These are phyloP conservation scores for Myotis davidii DNA, from an alignment of 2,113 vertebrate genomes.

Conservation along the genomic window DNA sequence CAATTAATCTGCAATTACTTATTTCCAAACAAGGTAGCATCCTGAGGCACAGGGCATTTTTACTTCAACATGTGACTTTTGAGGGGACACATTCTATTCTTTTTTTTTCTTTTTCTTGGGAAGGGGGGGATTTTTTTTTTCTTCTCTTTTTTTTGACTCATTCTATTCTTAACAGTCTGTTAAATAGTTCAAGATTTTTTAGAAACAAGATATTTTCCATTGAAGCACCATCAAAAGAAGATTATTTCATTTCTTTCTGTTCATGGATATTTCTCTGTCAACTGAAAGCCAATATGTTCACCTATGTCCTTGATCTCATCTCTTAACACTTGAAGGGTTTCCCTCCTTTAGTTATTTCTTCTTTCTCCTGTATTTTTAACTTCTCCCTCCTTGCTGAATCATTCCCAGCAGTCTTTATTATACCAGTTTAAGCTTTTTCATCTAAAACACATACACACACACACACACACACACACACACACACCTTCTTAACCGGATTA, in stretches of 20 bases:
- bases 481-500: not conserved
- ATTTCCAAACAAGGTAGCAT: not conserved
- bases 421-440: not conserved
- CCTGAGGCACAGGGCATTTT: not conserved
- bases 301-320: not conserved
- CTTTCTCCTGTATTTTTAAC: not conserved
- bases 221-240: not conserved
- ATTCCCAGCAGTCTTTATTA: not conserved
- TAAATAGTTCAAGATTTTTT: not conserved
- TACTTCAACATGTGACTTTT: not conserved
- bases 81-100: not conserved
- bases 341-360: not conserved
- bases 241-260: not conserved
- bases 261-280: not conserved
- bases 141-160: not conserved
- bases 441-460: not conserved
- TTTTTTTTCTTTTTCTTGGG: not conserved
- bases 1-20: not conserved
- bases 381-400: not conserved
- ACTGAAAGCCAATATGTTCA: not conserved
- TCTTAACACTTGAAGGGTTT: not conserved
- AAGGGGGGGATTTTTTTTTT: too few species aligned
- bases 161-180: not conserved
- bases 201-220: not conserved
- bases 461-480: not conserved